Base-by-base conservation (phyloP, 2,888 invertebrate species). In the Dryomyza anilis region DNA sequence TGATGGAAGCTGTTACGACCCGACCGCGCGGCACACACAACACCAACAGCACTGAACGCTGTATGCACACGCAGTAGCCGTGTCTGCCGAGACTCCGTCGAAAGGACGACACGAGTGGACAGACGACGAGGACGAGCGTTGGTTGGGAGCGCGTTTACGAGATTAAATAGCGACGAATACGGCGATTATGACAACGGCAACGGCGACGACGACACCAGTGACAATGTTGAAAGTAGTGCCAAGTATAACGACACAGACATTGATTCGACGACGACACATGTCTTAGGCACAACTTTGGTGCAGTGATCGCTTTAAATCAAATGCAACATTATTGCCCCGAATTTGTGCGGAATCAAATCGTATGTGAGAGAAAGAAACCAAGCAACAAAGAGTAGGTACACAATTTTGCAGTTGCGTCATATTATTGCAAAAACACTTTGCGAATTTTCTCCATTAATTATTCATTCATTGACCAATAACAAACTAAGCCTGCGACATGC, bases 21-120 rank as follows among this genome's bases (percentile, higher is more conserved):
- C 65, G 60, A 57, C 46, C 27, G 52, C 36, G 53, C 55, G 55
- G 43, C 43, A 63, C 63, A 55, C 63, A 60, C 59, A 57, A 8
- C 33, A 58, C 36, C 33, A 27, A 48, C 46, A 59, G 46, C 46
- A 48, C 48, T 33, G 33, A 33, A 36, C n/a, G 55, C 55, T 56
- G 21, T 12, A 57, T 43, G 43, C 57, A 57, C 25, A 23, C 53
- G 55, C 16, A 21, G 36, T 16, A 12, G 25, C 21, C 50, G 46
- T 14, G 27, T 52, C 29, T 33, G 36, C 29, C 12, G 19, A 6
- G 36, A 50, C 50, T 10, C 25, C 29, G 25, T 39, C 53, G 52
- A 53, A 19, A 39, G 36, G 8, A 43, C 58, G 39, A 29, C 33
- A 39, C 29, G 21, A 19, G 8, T 33, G 39, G 21, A 39, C 5